Evolutionary conservation across 2,113 vertebrate species (phyloP).

Genomic region (Chloebia gouldiae): DNA sequence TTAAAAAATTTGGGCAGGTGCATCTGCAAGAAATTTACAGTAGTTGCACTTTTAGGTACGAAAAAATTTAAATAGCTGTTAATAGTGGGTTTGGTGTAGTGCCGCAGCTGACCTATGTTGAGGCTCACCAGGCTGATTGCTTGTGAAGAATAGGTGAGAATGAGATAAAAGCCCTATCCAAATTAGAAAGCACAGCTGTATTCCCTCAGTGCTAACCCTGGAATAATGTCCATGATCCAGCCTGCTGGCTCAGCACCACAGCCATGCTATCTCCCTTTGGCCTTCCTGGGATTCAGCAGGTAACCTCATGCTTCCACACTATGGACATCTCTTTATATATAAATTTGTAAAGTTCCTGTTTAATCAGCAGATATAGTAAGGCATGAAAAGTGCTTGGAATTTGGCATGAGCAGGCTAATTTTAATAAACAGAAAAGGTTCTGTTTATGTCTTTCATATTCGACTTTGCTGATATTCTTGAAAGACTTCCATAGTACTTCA

Average conservation of each 20-base stretch:
- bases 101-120: neutral
- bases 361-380: neutral
- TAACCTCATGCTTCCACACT: neutral
- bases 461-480: neutral
- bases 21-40: neutral
- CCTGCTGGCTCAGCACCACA: neutral
- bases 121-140: neutral
- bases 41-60: neutral
- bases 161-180: neutral
- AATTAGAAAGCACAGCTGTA: neutral
- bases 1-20: neutral
- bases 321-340: neutral
- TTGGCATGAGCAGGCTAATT: neutral
- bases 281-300: neutral
- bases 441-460: neutral
- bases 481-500: neutral
- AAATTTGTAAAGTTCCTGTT: neutral
- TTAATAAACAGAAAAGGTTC: neutral
- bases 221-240: neutral
- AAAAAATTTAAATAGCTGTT: neutral
- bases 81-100: neutral
- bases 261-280: neutral
- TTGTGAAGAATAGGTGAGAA: neutral
- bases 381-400: neutral
- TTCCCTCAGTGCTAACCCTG: neutral